Evolutionary conservation across 2,888 invertebrate genomes (phyloP).

Genomic region (Dugesia japonica): DNA sequence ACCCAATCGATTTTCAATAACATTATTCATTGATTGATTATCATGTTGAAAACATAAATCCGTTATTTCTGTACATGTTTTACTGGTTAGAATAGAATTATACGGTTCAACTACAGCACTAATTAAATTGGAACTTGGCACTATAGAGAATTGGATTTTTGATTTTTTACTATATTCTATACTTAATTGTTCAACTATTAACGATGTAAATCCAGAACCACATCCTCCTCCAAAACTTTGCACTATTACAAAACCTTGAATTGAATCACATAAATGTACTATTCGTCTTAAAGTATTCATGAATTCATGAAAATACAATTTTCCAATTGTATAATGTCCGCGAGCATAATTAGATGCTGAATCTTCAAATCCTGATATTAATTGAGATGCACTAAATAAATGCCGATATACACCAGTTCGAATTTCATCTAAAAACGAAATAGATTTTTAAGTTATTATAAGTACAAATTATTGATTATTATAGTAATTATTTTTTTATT

Average conservation of each 20-base stretch:
- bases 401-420: conserved; percentile 40
- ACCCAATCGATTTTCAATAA: conserved; percentile 28
- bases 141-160: conserved; percentile 70
- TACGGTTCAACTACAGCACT: conserved; percentile 35
- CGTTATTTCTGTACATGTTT: conserved; percentile 32
- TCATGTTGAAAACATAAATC: conserved; percentile 35
- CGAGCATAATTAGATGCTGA: conserved; percentile 42
- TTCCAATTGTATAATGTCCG: conserved; percentile 51
- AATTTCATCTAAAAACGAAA: conserved; percentile 40
- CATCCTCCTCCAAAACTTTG: conserved; percentile 75
- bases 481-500: too few relatives aligned
- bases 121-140: conserved; percentile 60
- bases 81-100: conserved; percentile 32
- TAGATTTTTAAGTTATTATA: too few relatives aligned
- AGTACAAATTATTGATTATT: too few relatives aligned
- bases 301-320: background rate
- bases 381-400: conserved; percentile 41
- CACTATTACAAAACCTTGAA: conserved; percentile 66
- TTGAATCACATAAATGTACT: conserved; percentile 63
- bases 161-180: conserved; percentile 71
- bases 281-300: conserved; percentile 52
- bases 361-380: conserved; percentile 41
- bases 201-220: conserved; percentile 71
- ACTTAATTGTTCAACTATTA: conserved; percentile 67
- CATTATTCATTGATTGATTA: conserved; percentile 34